Base-by-base conservation (phyloP, 2,797 vertebrate species). In the Malurus splendens region DNA sequence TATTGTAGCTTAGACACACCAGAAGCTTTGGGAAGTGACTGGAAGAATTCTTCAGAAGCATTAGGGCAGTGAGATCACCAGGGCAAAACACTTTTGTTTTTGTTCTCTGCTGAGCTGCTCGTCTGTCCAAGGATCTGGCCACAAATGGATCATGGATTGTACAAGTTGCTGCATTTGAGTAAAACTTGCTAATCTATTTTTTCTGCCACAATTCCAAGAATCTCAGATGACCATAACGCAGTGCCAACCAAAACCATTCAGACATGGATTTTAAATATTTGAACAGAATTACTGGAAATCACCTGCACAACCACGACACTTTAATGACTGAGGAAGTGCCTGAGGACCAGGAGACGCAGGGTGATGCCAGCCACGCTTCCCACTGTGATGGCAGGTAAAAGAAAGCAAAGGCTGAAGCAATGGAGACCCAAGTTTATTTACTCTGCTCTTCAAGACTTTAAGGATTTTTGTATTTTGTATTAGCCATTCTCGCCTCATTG, bases 151-250 rank as follows among this genome's bases (percentile, higher is more conserved):
- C 76, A 72, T 18, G 42, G 51, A 55, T 61, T 55, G 64, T 36
- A 72, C 10, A 62, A 90, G 36, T 32, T 79, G 33, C 41, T 72
- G 64, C n/a, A 24, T 44, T 83, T 51, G 54, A 89, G 45, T 51
- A 73, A 86, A 88, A 61, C 1, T 24, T 72, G 33, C 38, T 81
- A 52, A 77, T 67, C 61, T 64, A 61, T n/a, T n/a, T 32, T 60
- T 86, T 76, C 68, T 84, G 55, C 45, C 23, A 22, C 0, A 8
- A 68, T 68, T 86, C 87, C 89, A 85, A 57, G 64, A 73, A 77
- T 68, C 45, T 87, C 89, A 95, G 83, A 80, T 90, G 82, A 89
- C 77, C 12, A 7, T 20, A 72, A 50, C 23, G 55, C 28, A 77
- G 50, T 10, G 59, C 88, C 86, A 90, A 59, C 41, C 51, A 68